Base-by-base conservation (phyloP, 2,797 vertebrate species). In the Cyclura pinguis region DNA sequence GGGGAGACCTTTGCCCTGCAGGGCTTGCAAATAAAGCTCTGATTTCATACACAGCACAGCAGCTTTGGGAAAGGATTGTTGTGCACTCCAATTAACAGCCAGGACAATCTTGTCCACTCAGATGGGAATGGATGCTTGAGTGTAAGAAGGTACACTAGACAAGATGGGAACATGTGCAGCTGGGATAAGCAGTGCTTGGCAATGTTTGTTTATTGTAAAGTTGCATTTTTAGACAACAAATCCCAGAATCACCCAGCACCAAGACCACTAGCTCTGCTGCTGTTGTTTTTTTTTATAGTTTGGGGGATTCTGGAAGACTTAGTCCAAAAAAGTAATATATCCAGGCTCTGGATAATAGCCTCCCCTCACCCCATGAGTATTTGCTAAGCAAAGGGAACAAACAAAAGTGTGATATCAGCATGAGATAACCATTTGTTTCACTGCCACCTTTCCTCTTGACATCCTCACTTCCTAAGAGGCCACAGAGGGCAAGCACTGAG, bases 1-100 rank as follows among this genome's bases (percentile, higher is more conserved):
- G 32, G 35, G 84, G 3, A 90, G 84, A 59, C 29, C 50, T 85
- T 80, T 90, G 85, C 22, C 78, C 55, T 64, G 78, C 57, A 67
- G 42, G 80, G n/a, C 9, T n/a, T 76, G 59, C 59, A 47, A 67
- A 85, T 50, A 67, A 76, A 47, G 16, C n/a, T 29, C 42, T 90
- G 38, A 81, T 73, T 78, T 80, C 22, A 5, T 47, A n/a, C 32
- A 55, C 72, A 90, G 32, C 27, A 52, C 50, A 69, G 64, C 7
- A 59, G 12, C 29, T n/a, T n/a, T 85, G 64, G 29, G 32, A 27
- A 80, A 67, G 69, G 27, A 24, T 80, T 72, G 52, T 64, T 86
- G 16, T 69, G 29, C 29, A 29, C 67, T 32, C 12, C 6, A 29
- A 24, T 62, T 67, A 22, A 69, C 74, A 78, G 42, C 76, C 59